Evolutionary conservation across 2,888 invertebrate genomes (phyloP).

Genomic region (Nemapogon koenigi): DNA sequence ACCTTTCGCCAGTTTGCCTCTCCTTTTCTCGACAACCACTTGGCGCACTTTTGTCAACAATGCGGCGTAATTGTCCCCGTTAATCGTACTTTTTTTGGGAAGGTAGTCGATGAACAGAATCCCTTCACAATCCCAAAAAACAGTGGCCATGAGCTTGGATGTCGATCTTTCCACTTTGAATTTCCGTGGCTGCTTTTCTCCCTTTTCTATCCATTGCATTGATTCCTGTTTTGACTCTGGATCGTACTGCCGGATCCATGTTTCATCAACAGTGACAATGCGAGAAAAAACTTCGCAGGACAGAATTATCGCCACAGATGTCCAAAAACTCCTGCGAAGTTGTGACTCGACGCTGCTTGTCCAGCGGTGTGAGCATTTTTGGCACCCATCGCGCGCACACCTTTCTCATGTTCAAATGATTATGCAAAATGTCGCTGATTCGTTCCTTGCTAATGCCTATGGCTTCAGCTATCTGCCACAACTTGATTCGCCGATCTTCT

Average conservation of each 20-base stretch:
- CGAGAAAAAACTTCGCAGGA: constrained; percentile 8
- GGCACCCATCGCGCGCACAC: constrained; percentile 9
- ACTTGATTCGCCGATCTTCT: constrained; percentile 12
- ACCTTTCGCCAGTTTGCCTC: constrained; percentile 12
- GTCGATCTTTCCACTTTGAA: constrained; percentile 11
- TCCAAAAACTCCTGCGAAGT: too few relatives aligned
- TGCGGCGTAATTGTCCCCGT: constrained; percentile 11
- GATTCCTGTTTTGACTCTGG: constrained; percentile 14
- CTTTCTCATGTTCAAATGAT: constrained; percentile 7
- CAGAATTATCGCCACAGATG: too few relatives aligned
- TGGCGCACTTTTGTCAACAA: constrained; percentile 11
- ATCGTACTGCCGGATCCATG: constrained; percentile 14
- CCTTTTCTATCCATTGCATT: constrained; percentile 11
- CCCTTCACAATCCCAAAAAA: constrained; percentile 9
- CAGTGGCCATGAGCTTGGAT: constrained; percentile 9
- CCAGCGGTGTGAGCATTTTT: constrained; percentile 13
- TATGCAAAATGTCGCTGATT: neutral
- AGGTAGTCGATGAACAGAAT: constrained; percentile 11
- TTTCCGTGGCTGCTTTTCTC: constrained; percentile 10
- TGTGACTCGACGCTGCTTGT: constrained; percentile 12
- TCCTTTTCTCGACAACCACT: too few relatives aligned
- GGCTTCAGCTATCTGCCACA: constrained; percentile 11
- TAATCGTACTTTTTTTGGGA: constrained; percentile 10
- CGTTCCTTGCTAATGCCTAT: constrained; percentile 4
- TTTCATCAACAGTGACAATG: constrained; percentile 11